These are phyloP conservation scores for Crenuchus spilurus DNA, from an alignment of 2,797 vertebrate species.

Conservation along the genomic window DNA sequence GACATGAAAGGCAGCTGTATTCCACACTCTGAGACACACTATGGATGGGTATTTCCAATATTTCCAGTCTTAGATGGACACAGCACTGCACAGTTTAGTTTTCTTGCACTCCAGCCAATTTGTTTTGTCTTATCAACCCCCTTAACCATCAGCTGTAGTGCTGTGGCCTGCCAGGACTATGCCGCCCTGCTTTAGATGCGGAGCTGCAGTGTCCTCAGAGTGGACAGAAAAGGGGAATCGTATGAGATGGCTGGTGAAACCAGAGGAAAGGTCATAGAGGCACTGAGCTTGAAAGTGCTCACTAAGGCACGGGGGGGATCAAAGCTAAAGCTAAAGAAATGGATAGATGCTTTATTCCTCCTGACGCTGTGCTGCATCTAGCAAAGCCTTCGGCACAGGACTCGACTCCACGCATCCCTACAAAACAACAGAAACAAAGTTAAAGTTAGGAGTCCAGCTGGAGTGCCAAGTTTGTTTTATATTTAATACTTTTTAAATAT, in stretches of 20 bases:
- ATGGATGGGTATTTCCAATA: background rate
- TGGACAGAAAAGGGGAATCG: background rate
- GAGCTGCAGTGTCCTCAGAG: slow-evolving; percentile 8
- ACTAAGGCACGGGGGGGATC: slow-evolving; percentile 9
- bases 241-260: background rate
- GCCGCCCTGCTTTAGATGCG: background rate
- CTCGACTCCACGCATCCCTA: slow-evolving; percentile 33
- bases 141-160: background rate
- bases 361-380: slow-evolving; percentile 21
- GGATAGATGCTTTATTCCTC: slow-evolving; percentile 40
- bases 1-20: too few relatives aligned
- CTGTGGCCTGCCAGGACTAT: background rate
- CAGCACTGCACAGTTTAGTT: background rate
- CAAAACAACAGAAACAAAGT: slow-evolving; percentile 21
- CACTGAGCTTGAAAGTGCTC: slow-evolving; percentile 13
- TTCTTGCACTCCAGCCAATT: background rate
- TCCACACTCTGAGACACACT: background rate
- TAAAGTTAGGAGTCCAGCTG: background rate
- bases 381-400: slow-evolving; percentile 18
- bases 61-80: background rate
- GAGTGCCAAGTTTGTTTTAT: background rate
- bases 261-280: background rate
- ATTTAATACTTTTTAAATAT: background rate
- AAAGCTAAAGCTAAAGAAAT: slow-evolving; percentile 15
- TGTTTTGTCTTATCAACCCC: background rate